These are phyloP conservation scores for Callipepla squamata DNA, from an alignment of 2,113 vertebrate species.

Conservation along the genomic window DNA sequence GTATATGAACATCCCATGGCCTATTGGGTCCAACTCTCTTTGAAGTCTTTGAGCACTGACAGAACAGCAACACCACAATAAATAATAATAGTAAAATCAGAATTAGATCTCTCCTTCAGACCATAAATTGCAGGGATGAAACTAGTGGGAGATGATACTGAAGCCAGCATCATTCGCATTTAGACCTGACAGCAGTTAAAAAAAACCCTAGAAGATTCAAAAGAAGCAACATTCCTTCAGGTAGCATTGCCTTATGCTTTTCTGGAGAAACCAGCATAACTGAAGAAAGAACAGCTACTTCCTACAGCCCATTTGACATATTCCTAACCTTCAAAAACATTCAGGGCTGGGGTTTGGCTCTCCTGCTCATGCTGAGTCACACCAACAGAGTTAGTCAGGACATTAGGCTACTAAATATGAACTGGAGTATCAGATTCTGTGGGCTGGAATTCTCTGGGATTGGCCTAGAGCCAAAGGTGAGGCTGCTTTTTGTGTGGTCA, in stretches of 20 bases:
- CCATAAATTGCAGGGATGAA: background rate
- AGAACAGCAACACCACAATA: background rate
- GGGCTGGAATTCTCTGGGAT: constrained; percentile 37
- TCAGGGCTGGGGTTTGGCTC: constrained; percentile 43
- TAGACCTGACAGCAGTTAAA: background rate
- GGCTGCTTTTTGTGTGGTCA: background rate
- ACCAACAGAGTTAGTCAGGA: background rate
- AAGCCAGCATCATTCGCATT: background rate
- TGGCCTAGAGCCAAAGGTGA: constrained; percentile 47
- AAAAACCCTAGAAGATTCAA: background rate
- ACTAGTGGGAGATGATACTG: background rate
- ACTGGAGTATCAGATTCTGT: constrained; percentile 53
- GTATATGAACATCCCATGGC: background rate
- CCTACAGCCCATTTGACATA: constrained; percentile 5
- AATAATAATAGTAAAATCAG: background rate
- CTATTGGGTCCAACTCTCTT: background rate
- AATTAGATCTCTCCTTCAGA: background rate
- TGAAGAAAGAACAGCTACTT: background rate
- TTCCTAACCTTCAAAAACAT: constrained; percentile 59
- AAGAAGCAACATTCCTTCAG: background rate
- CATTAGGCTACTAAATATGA: constrained; percentile 57
- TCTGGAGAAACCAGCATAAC: background rate
- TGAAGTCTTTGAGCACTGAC: background rate
- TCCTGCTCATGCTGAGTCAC: constrained; percentile 43
- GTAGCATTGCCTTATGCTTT: background rate